Evolutionary conservation across 2,113 vertebrate genomes (phyloP).

Genomic region (Noturus placidus): DNA sequence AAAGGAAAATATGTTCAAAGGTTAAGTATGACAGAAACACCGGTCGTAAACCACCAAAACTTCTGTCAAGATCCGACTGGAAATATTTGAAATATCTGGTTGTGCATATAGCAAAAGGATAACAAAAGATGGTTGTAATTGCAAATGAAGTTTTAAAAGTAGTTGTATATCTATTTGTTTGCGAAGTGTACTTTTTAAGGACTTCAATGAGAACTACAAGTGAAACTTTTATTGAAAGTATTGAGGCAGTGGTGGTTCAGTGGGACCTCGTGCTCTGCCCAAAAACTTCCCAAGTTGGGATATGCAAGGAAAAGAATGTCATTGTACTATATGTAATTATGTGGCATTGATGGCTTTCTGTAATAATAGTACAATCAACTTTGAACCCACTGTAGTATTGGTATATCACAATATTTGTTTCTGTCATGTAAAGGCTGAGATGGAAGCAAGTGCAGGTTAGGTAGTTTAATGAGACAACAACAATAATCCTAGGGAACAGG

Average conservation of each 20-base stretch:
- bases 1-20: background rate
- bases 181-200: background rate
- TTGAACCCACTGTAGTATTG: background rate
- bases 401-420: background rate
- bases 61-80: background rate
- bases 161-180: background rate
- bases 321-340: background rate
- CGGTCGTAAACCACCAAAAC: background rate
- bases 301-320: background rate
- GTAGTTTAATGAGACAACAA: no score
- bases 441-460: no score
- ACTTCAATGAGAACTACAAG: background rate
- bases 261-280: background rate
- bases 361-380: background rate
- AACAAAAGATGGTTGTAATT: background rate
- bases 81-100: background rate
- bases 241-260: background rate
- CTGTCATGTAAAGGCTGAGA: no score
- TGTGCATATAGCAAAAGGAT: background rate
- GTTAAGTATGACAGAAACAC: background rate
- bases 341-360: background rate
- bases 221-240: background rate
- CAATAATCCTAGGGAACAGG: no score
- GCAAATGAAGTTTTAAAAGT: background rate
- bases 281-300: background rate